These are phyloP conservation scores for Morinoia aosen DNA, from an alignment of 2,888 invertebrate species.

Conservation along the genomic window DNA sequence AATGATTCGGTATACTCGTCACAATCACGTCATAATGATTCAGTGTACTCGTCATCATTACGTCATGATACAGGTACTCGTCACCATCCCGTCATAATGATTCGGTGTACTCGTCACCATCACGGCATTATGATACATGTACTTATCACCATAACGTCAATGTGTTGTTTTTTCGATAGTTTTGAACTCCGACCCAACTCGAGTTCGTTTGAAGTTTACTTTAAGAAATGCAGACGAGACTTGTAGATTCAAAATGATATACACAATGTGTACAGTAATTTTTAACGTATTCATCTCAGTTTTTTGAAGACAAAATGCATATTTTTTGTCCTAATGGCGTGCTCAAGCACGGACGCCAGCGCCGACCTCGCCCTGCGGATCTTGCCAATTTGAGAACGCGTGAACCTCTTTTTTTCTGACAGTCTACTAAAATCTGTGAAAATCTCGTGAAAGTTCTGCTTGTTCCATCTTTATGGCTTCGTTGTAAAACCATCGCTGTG, in stretches of 20 bases:
- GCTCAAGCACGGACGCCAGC: not conserved
- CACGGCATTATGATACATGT: too few species aligned
- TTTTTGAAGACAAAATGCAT: not conserved
- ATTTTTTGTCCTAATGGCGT: not conserved
- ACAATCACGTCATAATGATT: too few species aligned
- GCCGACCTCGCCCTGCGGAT: not conserved
- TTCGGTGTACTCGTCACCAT: too few species aligned
- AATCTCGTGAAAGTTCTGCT: not conserved
- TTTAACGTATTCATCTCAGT: not conserved
- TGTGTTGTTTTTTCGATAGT: not conserved
- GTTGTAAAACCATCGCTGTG: conserved; percentile 1
- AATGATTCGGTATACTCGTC: too few species aligned
- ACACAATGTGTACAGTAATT: not conserved
- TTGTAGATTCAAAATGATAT: not conserved
- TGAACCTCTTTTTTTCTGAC: not conserved
- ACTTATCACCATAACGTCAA: too few species aligned
- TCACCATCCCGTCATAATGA: too few species aligned
- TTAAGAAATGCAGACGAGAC: not conserved
- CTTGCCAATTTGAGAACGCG: not conserved
- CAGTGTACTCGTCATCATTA: too few species aligned
- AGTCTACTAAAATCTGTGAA: not conserved
- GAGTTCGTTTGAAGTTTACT: not conserved
- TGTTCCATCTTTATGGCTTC: not conserved
- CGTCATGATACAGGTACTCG: too few species aligned
- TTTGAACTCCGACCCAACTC: not conserved